Conservation (phyloP, 2,113 vertebrate species). For the Rhynchomys soricoides region DNA sequence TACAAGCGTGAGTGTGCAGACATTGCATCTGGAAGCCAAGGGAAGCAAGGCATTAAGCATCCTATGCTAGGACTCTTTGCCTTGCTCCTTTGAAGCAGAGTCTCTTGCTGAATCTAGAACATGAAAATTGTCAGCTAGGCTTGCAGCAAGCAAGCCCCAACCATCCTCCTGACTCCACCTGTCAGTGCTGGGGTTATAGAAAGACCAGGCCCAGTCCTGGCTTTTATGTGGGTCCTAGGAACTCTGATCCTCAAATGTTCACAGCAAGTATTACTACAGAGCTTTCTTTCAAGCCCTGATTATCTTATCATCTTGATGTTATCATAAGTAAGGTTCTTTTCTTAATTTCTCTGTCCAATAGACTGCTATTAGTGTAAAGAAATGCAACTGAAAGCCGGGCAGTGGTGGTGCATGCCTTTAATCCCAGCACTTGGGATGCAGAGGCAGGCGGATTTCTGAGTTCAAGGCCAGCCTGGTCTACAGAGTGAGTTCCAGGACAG, state of each 20-base stretch:
- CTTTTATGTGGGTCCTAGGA: neutral
- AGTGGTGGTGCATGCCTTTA: no score
- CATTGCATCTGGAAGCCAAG: neutral
- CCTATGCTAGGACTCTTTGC: neutral
- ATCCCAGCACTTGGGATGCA: no score
- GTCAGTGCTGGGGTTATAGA: neutral
- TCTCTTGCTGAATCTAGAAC: neutral
- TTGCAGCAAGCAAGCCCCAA: neutral
- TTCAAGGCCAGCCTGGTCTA: no score
- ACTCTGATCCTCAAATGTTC: neutral
- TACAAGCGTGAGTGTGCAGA: neutral
- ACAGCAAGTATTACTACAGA: no score
- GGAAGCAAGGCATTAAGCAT: no score
- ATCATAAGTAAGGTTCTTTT: neutral
- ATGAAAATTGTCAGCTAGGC: neutral
- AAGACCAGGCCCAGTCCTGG: neutral
- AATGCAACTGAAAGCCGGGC: no score
- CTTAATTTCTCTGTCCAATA: neutral
- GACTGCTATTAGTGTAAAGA: neutral
- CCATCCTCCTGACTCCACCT: neutral
- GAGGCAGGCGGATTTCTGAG: no score
- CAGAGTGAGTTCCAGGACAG: no score
- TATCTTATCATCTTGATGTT: neutral
- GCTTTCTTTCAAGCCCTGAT: neutral
- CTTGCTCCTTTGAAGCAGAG: neutral